Evolutionary conservation across 2,797 vertebrate genomes (phyloP), one percentile per base, ranked within the genome.

Genomic region (Bradypodion ventrale): DNA sequence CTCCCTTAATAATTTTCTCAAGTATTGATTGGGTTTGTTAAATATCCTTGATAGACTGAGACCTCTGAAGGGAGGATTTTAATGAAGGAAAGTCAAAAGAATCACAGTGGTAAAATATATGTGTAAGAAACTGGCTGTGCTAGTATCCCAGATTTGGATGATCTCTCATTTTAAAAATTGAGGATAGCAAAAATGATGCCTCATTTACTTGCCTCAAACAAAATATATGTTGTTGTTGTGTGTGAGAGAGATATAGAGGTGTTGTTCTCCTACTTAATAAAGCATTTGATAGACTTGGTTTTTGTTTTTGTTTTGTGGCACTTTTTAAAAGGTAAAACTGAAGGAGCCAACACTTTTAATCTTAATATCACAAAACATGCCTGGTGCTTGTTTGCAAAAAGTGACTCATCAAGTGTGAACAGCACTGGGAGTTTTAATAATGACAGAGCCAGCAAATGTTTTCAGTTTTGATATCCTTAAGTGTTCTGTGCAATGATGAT

Each of bases 391-490:
- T 62, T 62, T 44, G 65, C 42, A 75, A 80, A 85, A 62, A 72
- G 35, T 83, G 77, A 80, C 42, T 70, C 77, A 83, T 25, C 77
- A 68, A 56, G 52, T 70, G 63, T 78, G 42, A 49, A 75, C 49
- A 80, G 21, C 7, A 80, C 29, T 78, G 81, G 75, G 75, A 85
- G 73, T 69, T 80, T 49, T 69, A 69, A 62, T 63, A 44, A 40
- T 83, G 63, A 75, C 76, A 60, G 49, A 78, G 46, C 83, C 66
- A 37, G 21, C 60, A 42, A 32, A 87, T 83, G 72, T 76, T 87
- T 80, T 77, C 52, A 72, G 21, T 80, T 83, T 83, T 19, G 60
- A 80, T 80, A 83, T 80, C 35, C 52, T 35, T 70, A 8, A 70
- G 85, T 80, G 65, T 52, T 76, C 75, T 62, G 40, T 87, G 27